Evolutionary conservation across 2,888 invertebrate genomes (phyloP), one percentile per base, ranked within the genome.

Genomic region (Halictus quadricinctus): DNA sequence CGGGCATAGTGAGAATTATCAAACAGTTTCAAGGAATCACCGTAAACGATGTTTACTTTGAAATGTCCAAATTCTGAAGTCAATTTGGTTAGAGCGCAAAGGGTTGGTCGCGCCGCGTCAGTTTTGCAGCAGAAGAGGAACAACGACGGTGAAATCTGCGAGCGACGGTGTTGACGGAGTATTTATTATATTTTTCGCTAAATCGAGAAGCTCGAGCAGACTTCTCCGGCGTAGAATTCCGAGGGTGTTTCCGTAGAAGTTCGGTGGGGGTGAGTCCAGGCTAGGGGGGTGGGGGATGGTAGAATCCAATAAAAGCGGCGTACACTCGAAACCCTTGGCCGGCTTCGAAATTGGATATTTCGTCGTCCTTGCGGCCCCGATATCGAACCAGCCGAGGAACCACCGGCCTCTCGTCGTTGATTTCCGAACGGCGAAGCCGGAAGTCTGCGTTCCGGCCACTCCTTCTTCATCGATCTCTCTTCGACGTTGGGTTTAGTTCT

Each of bases 381-480:
- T 72, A 72, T 79, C 79, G 64, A 79, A 64, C 46, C 69, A 12
- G 41, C 43, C 50, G 50, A 66, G 41, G 76, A 54, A 21, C 66
- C 29, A 29, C 36, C 46, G 10, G 36, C 69, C 69, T 36, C 41
- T 21, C 43, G 21, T 50, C 64, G 78, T 69, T 77, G 76, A 80
- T 80, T 80, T 69, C 50, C 64, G 58, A 75, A 54, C 36, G 72
- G 18, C 7, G 29, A 54, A 73, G 69, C 69, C 69, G 66, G 70
- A 72, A 86, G 72, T 72, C 74, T 58, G 46, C 70, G 76, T 48
- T 54, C 73, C 54, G 76, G 50, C 54, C 79, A 58, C 83, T 80
- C 87, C 69, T 69, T 69, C 87, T 79, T 83, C 84, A 82, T 86
- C 81, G 86, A 86, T 86, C 83, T 81, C 25, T 13, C 58, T n/a